These are phyloP conservation scores for Drymodes brunneopygia DNA, from an alignment of 2,113 vertebrate species.

Conservation along the genomic window DNA sequence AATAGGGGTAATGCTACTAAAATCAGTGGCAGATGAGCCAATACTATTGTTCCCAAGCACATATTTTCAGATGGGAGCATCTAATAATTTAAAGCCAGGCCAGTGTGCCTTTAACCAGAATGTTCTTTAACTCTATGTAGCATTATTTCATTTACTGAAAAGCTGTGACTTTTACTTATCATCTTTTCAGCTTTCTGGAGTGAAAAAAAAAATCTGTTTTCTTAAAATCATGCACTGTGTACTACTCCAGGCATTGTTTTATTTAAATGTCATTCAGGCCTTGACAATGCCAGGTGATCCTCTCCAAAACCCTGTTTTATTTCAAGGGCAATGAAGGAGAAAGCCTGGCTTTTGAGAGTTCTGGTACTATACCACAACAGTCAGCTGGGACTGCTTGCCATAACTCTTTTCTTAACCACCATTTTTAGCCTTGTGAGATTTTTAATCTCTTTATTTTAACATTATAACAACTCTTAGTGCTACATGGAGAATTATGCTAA, in stretches of 20 bases:
- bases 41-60: not conserved
- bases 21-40: not conserved
- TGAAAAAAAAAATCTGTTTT: not conserved
- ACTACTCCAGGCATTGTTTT: not conserved
- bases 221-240: not conserved
- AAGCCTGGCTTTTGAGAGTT: not conserved
- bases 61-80: not conserved
- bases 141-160: not conserved
- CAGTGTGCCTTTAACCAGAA: not conserved
- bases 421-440: not conserved
- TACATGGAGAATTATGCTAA: not conserved
- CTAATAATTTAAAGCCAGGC: not conserved
- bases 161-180: not conserved
- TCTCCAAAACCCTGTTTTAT: not conserved
- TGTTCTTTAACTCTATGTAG: not conserved
- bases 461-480: not conserved
- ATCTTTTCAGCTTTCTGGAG: not conserved
- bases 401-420: not conserved
- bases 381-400: not conserved
- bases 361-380: not conserved
- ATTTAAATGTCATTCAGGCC: not conserved
- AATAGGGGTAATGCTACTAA: not conserved
- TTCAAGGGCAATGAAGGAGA: not conserved
- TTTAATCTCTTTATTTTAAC: not conserved
- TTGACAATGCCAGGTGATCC: not conserved